Conservation (phyloP, 2,888 invertebrate genomes). For the Cordilura impudica region DNA sequence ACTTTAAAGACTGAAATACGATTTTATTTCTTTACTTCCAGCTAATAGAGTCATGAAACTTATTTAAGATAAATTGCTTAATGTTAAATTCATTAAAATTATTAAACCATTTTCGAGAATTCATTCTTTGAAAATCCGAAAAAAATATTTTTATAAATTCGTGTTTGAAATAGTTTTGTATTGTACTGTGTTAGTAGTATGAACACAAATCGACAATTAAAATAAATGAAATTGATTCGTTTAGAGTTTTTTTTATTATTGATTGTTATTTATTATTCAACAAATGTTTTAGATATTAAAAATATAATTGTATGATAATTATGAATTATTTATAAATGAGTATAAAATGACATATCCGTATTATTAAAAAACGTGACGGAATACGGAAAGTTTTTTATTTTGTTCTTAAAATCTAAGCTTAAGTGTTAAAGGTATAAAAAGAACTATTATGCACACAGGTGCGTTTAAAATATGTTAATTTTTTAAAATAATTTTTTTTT, state of each 20-base stretch:
- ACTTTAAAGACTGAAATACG: too few species aligned
- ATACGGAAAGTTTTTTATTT: constrained; percentile 30
- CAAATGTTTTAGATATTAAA: constrained; percentile 2
- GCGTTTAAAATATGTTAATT: too few species aligned
- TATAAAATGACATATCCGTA: constrained; percentile 33
- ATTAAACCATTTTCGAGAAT: too few species aligned
- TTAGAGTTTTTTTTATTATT: background rate
- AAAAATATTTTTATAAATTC: too few species aligned
- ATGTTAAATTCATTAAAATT: too few species aligned
- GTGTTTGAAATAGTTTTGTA: constrained; percentile 5
- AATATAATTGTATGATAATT: constrained; percentile 8
- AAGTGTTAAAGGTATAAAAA: background rate
- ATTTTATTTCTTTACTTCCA: too few species aligned
- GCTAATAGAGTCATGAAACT: too few species aligned
- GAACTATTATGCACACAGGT: background rate
- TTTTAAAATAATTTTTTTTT: too few species aligned
- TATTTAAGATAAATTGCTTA: too few species aligned
- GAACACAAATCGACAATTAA: background rate
- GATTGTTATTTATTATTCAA: constrained; percentile 15
- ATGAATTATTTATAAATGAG: constrained; percentile 46
- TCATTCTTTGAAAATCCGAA: too few species aligned
- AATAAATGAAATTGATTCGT: background rate
- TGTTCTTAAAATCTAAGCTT: background rate
- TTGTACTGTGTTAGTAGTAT: background rate
- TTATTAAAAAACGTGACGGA: constrained; percentile 10